These are phyloP conservation scores for Nymphalis c-album DNA, from an alignment of 2,888 invertebrate genomes.

Conservation along the genomic window DNA sequence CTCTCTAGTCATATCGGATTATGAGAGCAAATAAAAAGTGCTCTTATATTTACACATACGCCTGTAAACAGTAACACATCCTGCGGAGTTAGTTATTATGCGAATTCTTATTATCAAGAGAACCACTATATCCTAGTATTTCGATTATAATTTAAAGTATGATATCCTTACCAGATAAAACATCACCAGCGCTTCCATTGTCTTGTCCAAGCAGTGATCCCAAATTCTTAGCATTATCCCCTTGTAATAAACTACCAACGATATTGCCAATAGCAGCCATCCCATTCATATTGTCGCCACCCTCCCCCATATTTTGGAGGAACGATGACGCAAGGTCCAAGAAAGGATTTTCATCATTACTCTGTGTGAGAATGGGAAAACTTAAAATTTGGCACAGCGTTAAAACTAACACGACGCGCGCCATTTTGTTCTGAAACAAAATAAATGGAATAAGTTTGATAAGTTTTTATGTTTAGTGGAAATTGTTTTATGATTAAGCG, in stretches of 20 bases:
- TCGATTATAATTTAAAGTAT: not conserved
- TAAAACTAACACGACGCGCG: slow-evolving; percentile 51
- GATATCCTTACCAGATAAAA: slow-evolving; percentile 67
- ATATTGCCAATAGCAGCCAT: slow-evolving; percentile 84
- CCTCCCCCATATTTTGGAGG: slow-evolving; percentile 82
- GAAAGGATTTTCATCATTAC: slow-evolving; percentile 80
- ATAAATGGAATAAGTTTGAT: slow-evolving; percentile 1
- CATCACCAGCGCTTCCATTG: slow-evolving; percentile 66
- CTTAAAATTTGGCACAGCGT: slow-evolving; percentile 52
- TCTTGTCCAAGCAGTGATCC: slow-evolving; percentile 65
- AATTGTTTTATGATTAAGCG: slow-evolving; percentile 6
- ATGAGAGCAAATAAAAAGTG: too few relatives aligned
- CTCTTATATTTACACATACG: too few relatives aligned
- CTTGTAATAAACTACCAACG: slow-evolving; percentile 85
- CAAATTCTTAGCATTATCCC: slow-evolving; percentile 83
- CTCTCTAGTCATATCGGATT: too few relatives aligned
- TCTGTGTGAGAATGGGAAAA: slow-evolving; percentile 56
- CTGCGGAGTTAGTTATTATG: too few relatives aligned
- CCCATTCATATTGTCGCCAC: slow-evolving; percentile 62
- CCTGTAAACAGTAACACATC: too few relatives aligned
- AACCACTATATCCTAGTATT: not conserved
- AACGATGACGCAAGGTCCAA: slow-evolving; percentile 86
- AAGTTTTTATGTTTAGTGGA: slow-evolving; percentile 19
- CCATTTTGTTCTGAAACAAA: slow-evolving; percentile 54
- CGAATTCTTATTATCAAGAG: too few relatives aligned